Conservation (phyloP, 2,797 vertebrate genomes). For the Aeoliscus strigatus region DNA sequence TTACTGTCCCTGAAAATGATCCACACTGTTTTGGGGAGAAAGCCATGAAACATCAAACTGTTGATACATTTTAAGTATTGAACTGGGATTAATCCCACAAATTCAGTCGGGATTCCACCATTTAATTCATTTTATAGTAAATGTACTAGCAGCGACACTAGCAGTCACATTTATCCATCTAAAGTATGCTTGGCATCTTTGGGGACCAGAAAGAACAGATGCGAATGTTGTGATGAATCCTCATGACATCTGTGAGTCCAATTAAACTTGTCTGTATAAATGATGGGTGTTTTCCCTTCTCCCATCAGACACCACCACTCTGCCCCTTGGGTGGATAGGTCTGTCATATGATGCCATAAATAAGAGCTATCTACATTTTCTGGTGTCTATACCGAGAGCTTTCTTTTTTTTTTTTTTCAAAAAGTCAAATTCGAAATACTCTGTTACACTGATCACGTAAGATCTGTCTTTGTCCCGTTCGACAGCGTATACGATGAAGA, state of each 20-base stretch:
- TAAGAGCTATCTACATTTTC: too few species aligned
- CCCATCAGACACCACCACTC: conserved; percentile 26
- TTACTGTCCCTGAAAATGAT: conserved; percentile 21
- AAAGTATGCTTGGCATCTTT: conserved; percentile 31
- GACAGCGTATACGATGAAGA: conserved; percentile 85
- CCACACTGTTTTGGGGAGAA: conserved; percentile 26
- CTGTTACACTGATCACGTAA: neutral
- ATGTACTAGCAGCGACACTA: neutral
- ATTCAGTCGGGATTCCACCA: neutral
- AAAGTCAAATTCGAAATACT: too few species aligned
- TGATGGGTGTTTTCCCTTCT: conserved; percentile 18
- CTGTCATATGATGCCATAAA: conserved; percentile 12
- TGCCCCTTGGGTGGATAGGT: conserved; percentile 16
- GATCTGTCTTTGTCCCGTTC: conserved; percentile 16
- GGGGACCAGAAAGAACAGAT: conserved; percentile 51
- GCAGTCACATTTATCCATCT: conserved; percentile 17
- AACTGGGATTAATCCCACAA: neutral
- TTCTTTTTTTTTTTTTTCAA: too few species aligned
- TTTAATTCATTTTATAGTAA: conserved; percentile 2
- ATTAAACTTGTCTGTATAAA: conserved; percentile 53
- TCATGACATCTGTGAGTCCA: conserved; percentile 42
- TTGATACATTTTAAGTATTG: conserved; percentile 3
- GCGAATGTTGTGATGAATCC: conserved; percentile 42
- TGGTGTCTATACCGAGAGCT: too few species aligned
- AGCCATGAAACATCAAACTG: neutral